phyloP scores from a whole-genome alignment of 2,888 invertebrate species.

The Acleris laterana region DNA sequence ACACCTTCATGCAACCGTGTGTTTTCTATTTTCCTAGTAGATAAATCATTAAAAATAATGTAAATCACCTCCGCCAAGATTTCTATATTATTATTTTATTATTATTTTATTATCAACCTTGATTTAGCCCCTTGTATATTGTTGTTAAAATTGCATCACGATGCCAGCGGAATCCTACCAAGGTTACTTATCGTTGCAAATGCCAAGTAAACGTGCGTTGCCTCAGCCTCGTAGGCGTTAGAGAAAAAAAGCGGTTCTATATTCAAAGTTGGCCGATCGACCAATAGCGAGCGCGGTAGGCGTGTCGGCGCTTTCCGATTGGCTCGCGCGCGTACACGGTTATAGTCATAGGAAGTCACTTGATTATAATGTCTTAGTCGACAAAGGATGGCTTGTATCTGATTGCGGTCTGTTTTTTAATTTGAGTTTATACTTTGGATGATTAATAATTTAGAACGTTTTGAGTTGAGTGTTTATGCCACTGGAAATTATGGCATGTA shows the following conservation, averaged over 20 bases:
- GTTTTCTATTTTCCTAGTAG: too few relatives aligned
- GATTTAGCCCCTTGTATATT: neutral
- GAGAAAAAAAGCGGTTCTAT: constrained; percentile 80
- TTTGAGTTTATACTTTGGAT: neutral
- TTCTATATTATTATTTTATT: too few relatives aligned
- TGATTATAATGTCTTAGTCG: constrained; percentile 69
- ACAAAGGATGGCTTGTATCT: constrained; percentile 7
- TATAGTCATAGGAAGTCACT: constrained; percentile 54
- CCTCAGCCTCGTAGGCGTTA: constrained; percentile 77
- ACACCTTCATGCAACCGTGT: too few relatives aligned
- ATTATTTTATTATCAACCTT: neutral
- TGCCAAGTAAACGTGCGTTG: constrained; percentile 16
- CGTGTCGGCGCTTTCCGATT: constrained; percentile 72
- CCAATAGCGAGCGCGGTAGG: constrained; percentile 78
- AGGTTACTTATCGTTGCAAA: neutral
- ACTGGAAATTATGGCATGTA: too few relatives aligned
- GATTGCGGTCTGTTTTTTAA: constrained; percentile 39
- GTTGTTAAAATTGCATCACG: neutral
- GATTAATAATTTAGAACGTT: constrained; percentile 1
- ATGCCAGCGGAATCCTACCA: neutral
- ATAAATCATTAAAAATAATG: too few relatives aligned
- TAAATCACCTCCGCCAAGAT: too few relatives aligned
- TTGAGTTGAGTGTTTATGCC: too few relatives aligned
- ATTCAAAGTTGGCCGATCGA: constrained; percentile 75
- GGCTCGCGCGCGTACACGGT: constrained; percentile 56